Conservation (phyloP, 2,797 vertebrate genomes). For the Sebastes iracundus region DNA sequence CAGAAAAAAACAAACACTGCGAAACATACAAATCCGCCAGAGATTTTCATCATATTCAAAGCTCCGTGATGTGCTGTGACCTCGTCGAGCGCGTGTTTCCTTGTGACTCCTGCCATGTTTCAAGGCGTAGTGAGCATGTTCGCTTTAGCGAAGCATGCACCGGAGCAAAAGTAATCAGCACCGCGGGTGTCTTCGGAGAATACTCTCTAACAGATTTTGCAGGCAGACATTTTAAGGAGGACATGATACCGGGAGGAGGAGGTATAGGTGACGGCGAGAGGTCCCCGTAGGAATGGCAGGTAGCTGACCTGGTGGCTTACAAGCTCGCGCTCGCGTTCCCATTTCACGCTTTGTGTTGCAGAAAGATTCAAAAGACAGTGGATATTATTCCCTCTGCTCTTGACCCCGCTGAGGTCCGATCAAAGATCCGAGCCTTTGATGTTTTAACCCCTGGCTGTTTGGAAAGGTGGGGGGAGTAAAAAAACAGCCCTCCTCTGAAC, state of each 20-base stretch:
- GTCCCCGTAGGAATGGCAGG: constrained; percentile 47
- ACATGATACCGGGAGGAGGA: constrained; percentile 39
- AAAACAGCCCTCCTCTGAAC: constrained; percentile 76
- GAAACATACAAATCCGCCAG: constrained; percentile 19
- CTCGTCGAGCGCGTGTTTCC: constrained; percentile 36
- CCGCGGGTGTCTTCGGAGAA: constrained; percentile 66
- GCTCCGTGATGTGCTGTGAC: constrained; percentile 58
- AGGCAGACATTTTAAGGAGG: constrained; percentile 52
- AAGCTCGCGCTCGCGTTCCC: constrained; percentile 50
- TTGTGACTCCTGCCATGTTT: constrained; percentile 64
- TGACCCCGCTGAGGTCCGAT: constrained; percentile 75
- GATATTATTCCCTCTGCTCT: constrained; percentile 70
- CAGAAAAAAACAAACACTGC: constrained; percentile 19
- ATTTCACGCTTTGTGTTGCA: constrained; percentile 83
- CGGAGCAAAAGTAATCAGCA: constrained; percentile 64
- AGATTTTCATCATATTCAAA: constrained; percentile 39
- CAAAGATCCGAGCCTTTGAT: constrained; percentile 82
- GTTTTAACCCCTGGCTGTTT: constrained; percentile 83
- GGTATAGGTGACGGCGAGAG: constrained; percentile 43
- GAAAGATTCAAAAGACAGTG: constrained; percentile 76
- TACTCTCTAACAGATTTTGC: constrained; percentile 50
- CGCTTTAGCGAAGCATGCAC: constrained; percentile 55
- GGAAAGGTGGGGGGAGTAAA: neutral
- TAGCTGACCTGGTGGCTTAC: constrained; percentile 62
- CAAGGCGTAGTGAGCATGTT: constrained; percentile 70